Percentiles rank a stretch among this genome's conserved stretches.
phyloP scores from a whole-genome alignment of 2,797 vertebrate species.

The Bovichtus variegatus region DNA sequence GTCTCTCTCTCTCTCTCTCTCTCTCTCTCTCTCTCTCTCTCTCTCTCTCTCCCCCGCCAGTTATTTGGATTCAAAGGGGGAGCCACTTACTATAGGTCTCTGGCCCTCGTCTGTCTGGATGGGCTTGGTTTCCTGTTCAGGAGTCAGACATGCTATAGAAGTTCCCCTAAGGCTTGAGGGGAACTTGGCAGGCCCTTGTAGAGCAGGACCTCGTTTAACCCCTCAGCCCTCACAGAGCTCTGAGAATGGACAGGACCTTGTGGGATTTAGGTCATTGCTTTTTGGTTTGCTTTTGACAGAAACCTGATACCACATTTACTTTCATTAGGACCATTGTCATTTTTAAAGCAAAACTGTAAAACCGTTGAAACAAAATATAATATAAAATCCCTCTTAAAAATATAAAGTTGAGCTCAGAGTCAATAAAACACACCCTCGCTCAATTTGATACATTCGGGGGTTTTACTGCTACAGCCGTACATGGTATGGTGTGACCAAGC shows the following conservation, averaged over 20 bases:
- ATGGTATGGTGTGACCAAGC: not conserved
- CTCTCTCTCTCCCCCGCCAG: not conserved
- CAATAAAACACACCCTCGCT: not conserved
- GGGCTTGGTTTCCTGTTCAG: conserved; percentile 74
- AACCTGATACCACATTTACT: not conserved
- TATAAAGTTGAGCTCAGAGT: not conserved
- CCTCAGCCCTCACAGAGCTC: conserved; percentile 50
- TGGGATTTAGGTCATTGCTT: conserved; percentile 39
- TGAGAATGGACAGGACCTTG: conserved; percentile 36
- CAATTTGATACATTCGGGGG: not conserved
- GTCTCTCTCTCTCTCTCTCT: not conserved
- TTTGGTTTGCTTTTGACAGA: conserved; percentile 48
- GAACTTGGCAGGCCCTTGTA: conserved; percentile 47
- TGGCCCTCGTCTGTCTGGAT: conserved; percentile 47
- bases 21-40: not conserved
- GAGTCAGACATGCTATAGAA: conserved; percentile 69
- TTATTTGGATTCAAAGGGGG: conserved; percentile 24
- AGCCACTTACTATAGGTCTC: conserved; percentile 45
- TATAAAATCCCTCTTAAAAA: no score
- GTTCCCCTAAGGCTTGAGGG: conserved; percentile 65
- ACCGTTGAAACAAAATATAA: not conserved
- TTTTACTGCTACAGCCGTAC: not conserved
- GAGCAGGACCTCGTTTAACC: conserved; percentile 59
- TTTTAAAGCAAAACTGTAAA: not conserved
- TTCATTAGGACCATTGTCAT: not conserved